These are phyloP conservation scores for Schizotus pectinicornis DNA, from an alignment of 2,888 invertebrate species.

Conservation along the genomic window DNA sequence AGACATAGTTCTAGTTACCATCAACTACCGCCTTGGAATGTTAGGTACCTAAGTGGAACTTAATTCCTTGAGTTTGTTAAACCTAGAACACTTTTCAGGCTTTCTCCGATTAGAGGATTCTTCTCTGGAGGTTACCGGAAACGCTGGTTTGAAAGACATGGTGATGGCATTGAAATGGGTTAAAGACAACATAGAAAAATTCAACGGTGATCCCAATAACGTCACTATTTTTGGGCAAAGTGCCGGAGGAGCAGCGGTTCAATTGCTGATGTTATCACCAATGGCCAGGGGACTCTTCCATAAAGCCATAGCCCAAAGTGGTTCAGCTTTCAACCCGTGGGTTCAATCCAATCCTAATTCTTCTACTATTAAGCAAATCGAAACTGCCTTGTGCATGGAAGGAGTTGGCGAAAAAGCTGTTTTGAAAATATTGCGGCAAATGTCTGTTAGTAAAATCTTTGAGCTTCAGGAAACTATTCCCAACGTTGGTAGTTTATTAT, in stretches of 20 bases:
- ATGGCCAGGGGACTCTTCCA: conserved; percentile 51
- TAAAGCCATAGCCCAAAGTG: conserved; percentile 46
- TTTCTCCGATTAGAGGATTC: conserved; percentile 59
- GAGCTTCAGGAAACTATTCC: conserved; percentile 20
- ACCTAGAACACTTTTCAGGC: no score
- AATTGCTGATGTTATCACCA: conserved; percentile 59
- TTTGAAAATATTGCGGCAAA: conserved; percentile 24
- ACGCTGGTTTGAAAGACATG: conserved; percentile 62
- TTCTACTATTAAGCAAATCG: conserved; percentile 5
- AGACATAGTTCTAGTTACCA: conserved; percentile 52
- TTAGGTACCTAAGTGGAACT: conserved; percentile 45
- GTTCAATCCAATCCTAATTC: conserved; percentile 16
- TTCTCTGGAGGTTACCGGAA: conserved; percentile 59
- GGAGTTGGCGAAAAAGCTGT: conserved; percentile 22
- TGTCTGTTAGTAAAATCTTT: conserved; percentile 30
- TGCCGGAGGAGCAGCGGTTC: conserved; percentile 59
- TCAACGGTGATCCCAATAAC: conserved; percentile 61
- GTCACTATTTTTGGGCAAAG: conserved; percentile 63
- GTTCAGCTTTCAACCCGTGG: conserved; percentile 40
- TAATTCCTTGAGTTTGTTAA: no score
- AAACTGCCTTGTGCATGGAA: conserved; percentile 16
- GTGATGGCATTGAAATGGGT: conserved; percentile 61
- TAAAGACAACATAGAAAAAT: conserved; percentile 57
- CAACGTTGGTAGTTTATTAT: neutral
- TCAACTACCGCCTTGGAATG: conserved; percentile 54